Percentiles rank a stretch among this genome's conserved stretches.
Evolutionary conservation across 2,113 vertebrate species (phyloP).

Genomic region (Murina feae): DNA sequence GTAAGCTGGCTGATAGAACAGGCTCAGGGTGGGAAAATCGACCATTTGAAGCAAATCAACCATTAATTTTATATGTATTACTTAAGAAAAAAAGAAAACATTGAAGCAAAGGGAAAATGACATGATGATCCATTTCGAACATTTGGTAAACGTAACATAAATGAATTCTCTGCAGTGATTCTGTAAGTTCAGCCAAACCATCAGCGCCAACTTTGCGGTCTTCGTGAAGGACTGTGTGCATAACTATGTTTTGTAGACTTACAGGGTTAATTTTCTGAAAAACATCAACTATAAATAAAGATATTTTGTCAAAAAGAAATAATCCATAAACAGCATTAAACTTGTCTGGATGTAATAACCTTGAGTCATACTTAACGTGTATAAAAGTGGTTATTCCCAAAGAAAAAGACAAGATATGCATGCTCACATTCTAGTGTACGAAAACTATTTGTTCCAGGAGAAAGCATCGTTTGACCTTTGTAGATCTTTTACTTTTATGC

Average conservation of each 20-base stretch:
- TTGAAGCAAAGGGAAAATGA: conserved; percentile 69
- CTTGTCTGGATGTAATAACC: neutral
- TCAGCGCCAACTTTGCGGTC: conserved; percentile 31
- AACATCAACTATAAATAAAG: conserved; percentile 40
- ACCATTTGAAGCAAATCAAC: conserved; percentile 72
- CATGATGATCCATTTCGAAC: conserved; percentile 69
- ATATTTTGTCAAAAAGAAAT: conserved; percentile 53
- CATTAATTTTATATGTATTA: conserved; percentile 70
- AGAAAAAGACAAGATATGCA: neutral
- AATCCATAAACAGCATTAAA: conserved; percentile 43
- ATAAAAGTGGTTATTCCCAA: neutral
- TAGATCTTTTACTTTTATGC: conserved; percentile 22
- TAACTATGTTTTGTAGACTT: conserved; percentile 42
- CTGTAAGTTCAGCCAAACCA: conserved; percentile 48
- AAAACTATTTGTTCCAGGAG: conserved; percentile 4
- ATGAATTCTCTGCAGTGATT: conserved; percentile 57
- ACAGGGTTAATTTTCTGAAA: conserved; percentile 54
- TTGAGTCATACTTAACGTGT: neutral
- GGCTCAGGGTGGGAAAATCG: conserved; percentile 60
- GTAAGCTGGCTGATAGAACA: conserved; percentile 56
- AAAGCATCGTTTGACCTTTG: conserved; percentile 11
- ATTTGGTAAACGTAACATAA: conserved; percentile 56
- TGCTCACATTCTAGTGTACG: neutral
- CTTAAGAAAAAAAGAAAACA: conserved; percentile 69
- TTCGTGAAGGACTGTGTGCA: conserved; percentile 26